Evolutionary conservation across 1,140 invertebrate genomes (phyloP).

Genomic region (Platyscapa corneri): DNA sequence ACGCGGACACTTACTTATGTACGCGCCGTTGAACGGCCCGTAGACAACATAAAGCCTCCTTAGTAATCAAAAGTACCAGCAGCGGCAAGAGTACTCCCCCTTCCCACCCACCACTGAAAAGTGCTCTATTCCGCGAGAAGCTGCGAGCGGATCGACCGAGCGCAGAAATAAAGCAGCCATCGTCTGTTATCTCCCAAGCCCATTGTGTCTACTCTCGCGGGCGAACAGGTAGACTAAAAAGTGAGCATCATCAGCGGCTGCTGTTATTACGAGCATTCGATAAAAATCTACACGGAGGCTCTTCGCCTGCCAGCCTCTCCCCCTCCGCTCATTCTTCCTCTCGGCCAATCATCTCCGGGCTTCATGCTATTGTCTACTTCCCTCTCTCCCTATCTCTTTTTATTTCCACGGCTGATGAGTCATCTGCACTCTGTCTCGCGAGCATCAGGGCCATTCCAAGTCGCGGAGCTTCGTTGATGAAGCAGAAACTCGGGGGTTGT

Average conservation of each 20-base stretch:
- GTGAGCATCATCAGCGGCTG: constrained; percentile 40
- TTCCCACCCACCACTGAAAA: too few species aligned
- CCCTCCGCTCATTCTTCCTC: background rate
- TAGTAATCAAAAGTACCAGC: constrained; percentile 13
- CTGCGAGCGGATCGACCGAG: too few species aligned
- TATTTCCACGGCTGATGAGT: constrained; percentile 4
- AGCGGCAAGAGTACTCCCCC: background rate
- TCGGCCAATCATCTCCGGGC: constrained; percentile 1
- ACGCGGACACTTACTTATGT: constrained; percentile 8
- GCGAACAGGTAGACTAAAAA: constrained; percentile 13
- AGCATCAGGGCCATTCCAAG: background rate
- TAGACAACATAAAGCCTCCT: constrained; percentile 24
- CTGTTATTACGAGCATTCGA: constrained; percentile 39
- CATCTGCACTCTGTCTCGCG: background rate
- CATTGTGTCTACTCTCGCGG: constrained; percentile 16
- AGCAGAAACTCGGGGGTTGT: too few species aligned
- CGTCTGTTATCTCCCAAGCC: constrained; percentile 20
- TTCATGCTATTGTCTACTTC: background rate
- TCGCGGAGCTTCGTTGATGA: background rate
- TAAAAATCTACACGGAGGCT: constrained; percentile 43
- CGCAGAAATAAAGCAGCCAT: constrained; percentile 33
- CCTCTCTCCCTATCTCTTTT: background rate
- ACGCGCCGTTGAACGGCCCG: background rate
- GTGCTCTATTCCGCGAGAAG: constrained; percentile 4
- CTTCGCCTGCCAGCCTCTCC: background rate